Conservation (phyloP, 2,888 invertebrate species). For the Philopedon plagiatum region DNA sequence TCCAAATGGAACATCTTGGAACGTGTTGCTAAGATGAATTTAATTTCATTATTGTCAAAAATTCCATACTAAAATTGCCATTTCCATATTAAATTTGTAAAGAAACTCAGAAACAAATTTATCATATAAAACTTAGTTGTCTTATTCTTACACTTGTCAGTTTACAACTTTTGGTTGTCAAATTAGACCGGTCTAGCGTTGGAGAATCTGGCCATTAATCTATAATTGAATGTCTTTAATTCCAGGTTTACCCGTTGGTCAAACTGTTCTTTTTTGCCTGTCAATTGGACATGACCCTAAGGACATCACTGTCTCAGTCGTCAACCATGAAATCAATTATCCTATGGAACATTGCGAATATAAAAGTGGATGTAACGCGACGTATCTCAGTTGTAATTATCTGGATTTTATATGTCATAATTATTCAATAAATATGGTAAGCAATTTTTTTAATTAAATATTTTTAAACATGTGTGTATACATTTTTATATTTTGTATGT, state of each 20-base stretch:
- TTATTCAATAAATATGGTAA: slow-evolving; percentile 78
- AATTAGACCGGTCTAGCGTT: too few relatives aligned
- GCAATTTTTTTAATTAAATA: slow-evolving; percentile 59
- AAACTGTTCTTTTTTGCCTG: slow-evolving; percentile 89
- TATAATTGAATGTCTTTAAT: too few relatives aligned
- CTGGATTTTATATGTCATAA: slow-evolving; percentile 77
- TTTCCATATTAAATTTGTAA: too few relatives aligned
- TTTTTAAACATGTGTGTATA: not conserved
- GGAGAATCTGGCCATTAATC: too few relatives aligned
- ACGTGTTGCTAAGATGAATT: too few relatives aligned
- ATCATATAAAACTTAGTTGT: too few relatives aligned
- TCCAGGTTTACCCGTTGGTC: slow-evolving; percentile 80
- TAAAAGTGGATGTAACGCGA: slow-evolving; percentile 60
- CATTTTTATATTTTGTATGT: not conserved
- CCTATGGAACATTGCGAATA: slow-evolving; percentile 61
- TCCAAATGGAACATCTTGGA: too few relatives aligned
- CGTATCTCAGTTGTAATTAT: slow-evolving; percentile 83
- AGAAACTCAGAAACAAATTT: too few relatives aligned
- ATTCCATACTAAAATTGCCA: too few relatives aligned
- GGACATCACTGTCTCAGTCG: slow-evolving; percentile 82
- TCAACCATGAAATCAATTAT: slow-evolving; percentile 81
- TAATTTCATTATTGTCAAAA: too few relatives aligned
- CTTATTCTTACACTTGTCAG: too few relatives aligned
- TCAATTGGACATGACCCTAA: slow-evolving; percentile 91
- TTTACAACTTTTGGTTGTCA: too few relatives aligned